Conservation (phyloP, 1,140 invertebrate species). For the Eufriesea mexicana region DNA sequence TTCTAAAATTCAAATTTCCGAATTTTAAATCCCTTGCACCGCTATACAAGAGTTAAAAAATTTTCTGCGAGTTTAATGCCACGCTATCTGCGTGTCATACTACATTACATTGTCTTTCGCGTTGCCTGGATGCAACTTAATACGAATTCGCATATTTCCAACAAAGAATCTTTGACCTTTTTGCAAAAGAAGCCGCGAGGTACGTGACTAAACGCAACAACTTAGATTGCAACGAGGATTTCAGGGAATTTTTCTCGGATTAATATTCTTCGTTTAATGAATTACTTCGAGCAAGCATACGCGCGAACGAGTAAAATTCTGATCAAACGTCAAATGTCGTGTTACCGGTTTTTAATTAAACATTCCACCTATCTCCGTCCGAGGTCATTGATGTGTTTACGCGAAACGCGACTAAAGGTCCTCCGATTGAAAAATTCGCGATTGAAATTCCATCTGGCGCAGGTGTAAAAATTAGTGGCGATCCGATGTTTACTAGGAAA, state of each 20-base stretch:
- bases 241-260: background rate
- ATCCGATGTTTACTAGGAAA: constrained; percentile 24
- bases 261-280: background rate
- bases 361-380: background rate
- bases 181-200: background rate
- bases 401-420: background rate
- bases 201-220: background rate
- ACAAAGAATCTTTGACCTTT: constrained; percentile 4
- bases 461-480: constrained; percentile 10
- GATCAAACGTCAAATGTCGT: background rate
- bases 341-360: background rate
- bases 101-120: background rate
- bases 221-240: background rate
- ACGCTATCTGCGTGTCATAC: background rate
- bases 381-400: background rate
- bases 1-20: too few relatives aligned
- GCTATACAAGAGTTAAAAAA: background rate
- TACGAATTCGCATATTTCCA: background rate
- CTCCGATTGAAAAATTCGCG: background rate
- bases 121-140: background rate
- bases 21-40: too few relatives aligned
- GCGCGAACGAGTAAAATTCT: background rate
- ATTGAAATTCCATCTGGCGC: constrained; percentile 30
- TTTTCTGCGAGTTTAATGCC: background rate
- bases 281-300: background rate